Percentiles rank a stretch among this genome's conserved stretches.
These are phyloP conservation scores for Anoplophora glabripennis DNA, from an alignment of 1,140 invertebrate species.

Conservation along the genomic window DNA sequence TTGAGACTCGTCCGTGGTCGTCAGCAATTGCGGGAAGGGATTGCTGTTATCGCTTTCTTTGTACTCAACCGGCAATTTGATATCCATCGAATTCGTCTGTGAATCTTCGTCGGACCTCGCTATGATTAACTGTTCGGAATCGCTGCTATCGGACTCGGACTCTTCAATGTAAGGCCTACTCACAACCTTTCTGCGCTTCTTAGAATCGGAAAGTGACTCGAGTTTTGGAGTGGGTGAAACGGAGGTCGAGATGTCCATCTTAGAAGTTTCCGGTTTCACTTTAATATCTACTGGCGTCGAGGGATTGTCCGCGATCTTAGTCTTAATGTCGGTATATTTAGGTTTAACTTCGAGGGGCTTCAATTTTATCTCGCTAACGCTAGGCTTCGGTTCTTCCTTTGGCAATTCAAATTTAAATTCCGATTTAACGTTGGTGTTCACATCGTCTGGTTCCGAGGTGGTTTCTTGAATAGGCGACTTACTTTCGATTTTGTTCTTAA, in stretches of 20 bases:
- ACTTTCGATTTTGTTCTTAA: constrained; percentile 39
- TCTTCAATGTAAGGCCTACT: constrained; percentile 50
- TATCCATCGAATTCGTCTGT: constrained; percentile 39
- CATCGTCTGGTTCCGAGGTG: constrained; percentile 6
- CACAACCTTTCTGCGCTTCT: constrained; percentile 46
- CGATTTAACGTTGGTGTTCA: constrained; percentile 33
- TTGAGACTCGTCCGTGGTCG: constrained; percentile 35
- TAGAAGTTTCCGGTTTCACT: constrained; percentile 15
- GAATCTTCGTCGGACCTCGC: constrained; percentile 47
- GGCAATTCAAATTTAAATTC: constrained; percentile 26
- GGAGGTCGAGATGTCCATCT: constrained; percentile 7
- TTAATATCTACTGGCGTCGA: background rate
- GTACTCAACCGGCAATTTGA: constrained; percentile 28
- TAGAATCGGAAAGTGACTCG: constrained; percentile 26
- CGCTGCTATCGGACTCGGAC: constrained; percentile 62
- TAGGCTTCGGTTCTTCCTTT: constrained; percentile 26
- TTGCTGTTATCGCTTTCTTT: constrained; percentile 40
- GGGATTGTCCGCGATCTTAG: constrained; percentile 14
- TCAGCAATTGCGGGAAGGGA: constrained; percentile 22
- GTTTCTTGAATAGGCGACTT: constrained; percentile 17
- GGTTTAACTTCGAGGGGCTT: background rate
- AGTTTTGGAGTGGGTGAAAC: constrained; percentile 17
- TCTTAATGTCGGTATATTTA: background rate
- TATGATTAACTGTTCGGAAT: constrained; percentile 66
- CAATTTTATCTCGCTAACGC: background rate